These are phyloP conservation scores for Tyrannus savana DNA, from an alignment of 2,113 vertebrate species.

Conservation along the genomic window DNA sequence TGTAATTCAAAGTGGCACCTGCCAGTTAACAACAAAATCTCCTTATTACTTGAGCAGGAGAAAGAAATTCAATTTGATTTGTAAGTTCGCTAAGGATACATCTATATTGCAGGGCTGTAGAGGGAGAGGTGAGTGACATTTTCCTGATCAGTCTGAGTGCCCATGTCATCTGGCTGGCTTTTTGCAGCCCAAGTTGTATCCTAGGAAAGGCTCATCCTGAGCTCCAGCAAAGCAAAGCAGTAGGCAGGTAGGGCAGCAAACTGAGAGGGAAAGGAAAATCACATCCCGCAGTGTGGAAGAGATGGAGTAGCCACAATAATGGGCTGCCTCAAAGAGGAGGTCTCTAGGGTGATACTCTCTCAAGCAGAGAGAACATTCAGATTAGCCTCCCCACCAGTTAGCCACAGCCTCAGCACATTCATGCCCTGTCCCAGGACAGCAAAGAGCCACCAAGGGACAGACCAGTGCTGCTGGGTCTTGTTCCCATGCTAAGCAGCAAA, in stretches of 20 bases:
- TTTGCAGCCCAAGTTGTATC: not conserved
- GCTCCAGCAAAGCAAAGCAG: not conserved
- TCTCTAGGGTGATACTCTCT: not conserved
- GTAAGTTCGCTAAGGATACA: not conserved
- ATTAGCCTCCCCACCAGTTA: not conserved
- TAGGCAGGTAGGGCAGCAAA: not conserved
- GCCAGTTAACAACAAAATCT: conserved; percentile 48
- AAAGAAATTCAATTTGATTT: conserved; percentile 33
- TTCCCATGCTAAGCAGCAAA: not conserved
- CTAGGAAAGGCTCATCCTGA: not conserved
- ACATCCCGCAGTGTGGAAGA: not conserved
- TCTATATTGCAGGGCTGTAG: not conserved
- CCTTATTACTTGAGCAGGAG: not conserved
- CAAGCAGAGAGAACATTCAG: not conserved
- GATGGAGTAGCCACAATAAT: not conserved
- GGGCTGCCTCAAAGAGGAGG: not conserved
- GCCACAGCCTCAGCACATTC: not conserved
- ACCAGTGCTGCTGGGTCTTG: not conserved
- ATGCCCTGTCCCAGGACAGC: not conserved
- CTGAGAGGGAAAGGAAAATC: not conserved
- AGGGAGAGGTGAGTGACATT: not conserved
- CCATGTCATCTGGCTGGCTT: not conserved
- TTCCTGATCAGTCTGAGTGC: not conserved
- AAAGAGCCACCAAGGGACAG: not conserved
- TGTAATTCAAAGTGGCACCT: conserved; percentile 51